A percentile compares a stretch with the other conserved stretches of the same genome.
Evolutionary conservation across 2,888 invertebrate genomes (phyloP).

Genomic region (Diachrysia chrysitis): DNA sequence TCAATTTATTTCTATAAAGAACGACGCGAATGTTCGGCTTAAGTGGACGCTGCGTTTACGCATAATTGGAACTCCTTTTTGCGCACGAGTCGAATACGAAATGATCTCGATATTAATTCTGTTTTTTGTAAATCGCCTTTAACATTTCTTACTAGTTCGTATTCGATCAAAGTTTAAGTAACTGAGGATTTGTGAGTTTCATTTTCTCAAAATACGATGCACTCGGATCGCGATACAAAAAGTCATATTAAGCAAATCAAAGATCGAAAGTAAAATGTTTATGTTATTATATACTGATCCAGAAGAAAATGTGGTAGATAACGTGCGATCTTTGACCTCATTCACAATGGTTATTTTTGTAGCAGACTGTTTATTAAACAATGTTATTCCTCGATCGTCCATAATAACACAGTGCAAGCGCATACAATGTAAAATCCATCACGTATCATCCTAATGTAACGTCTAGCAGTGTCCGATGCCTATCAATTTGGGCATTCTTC

Average conservation of each 20-base stretch:
- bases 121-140: slow-evolving; percentile 74
- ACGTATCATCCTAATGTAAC: slow-evolving; percentile 64
- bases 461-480: slow-evolving; percentile 62
- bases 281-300: slow-evolving; percentile 13
- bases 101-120: slow-evolving; percentile 79
- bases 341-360: slow-evolving; percentile 43
- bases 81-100: slow-evolving; percentile 82
- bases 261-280: neutral
- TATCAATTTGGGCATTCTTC: slow-evolving; percentile 68
- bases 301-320: slow-evolving; percentile 32
- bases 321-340: slow-evolving; percentile 40
- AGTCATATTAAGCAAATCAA: neutral
- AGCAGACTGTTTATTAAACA: slow-evolving; percentile 50
- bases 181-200: slow-evolving; percentile 47
- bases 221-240: slow-evolving; percentile 50
- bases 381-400: slow-evolving; percentile 44
- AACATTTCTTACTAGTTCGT: slow-evolving; percentile 68
- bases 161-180: slow-evolving; percentile 58
- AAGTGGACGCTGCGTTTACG: slow-evolving; percentile 83
- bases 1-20: slow-evolving; percentile 75
- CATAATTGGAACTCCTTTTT: slow-evolving; percentile 86
- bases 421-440: slow-evolving; percentile 60
- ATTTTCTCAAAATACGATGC: slow-evolving; percentile 58
- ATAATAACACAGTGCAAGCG: slow-evolving; percentile 52
- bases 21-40: slow-evolving; percentile 75